Evolutionary conservation across 2,888 invertebrate species (phyloP), one percentile per base, ranked within the genome.

Genomic region (Neoaliturus tenellus): DNA sequence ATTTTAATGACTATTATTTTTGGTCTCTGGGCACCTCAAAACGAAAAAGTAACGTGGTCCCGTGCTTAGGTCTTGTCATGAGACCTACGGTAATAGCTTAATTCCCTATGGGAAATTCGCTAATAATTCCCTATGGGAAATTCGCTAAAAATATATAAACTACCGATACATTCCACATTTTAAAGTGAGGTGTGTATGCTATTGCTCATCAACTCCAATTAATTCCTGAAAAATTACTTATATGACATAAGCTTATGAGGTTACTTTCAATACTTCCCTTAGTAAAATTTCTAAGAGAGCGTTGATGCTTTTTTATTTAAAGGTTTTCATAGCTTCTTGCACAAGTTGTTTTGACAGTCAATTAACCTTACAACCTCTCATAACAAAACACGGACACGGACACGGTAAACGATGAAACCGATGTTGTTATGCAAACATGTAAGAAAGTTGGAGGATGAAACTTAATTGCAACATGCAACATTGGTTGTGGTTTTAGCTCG

Each of bases 61-160:
- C 44, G 44, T 14, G 44, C 23, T 20, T 51, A 51, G 23, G 51
- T 51, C 51, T 51, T 51, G 14, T 23, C 51, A 51, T 51, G 51
- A 10, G 20, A 20, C 14, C 51, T 51, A 51, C 51, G 51, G 51
- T 51, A 51, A 20, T 51, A 51, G 51, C 23, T 51, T 51, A 20
- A n/a, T 51, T 51, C 51, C 51, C 23, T 51, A 23, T 51, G 51
- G 14, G 51, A 51, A 51, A 51, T 51, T 51, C 51, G 51, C 51
- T 51, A 51, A 51, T 23, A 51, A n/a, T 51, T 51, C 51, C 51
- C 23, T 51, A 23, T 51, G 51, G 14, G 51, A 51, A 51, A 51
- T 51, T 51, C 51, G 51, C 51, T 51, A 51, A 51, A 51, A 51
- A n/a, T n/a, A n/a, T n/a, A n/a, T n/a, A 14, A 44, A 44, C 44